A percentile compares a stretch with the other conserved stretches of the same genome.
These are phyloP conservation scores for Osmoderma eremita DNA, from an alignment of 2,888 invertebrate genomes.

Conservation along the genomic window DNA sequence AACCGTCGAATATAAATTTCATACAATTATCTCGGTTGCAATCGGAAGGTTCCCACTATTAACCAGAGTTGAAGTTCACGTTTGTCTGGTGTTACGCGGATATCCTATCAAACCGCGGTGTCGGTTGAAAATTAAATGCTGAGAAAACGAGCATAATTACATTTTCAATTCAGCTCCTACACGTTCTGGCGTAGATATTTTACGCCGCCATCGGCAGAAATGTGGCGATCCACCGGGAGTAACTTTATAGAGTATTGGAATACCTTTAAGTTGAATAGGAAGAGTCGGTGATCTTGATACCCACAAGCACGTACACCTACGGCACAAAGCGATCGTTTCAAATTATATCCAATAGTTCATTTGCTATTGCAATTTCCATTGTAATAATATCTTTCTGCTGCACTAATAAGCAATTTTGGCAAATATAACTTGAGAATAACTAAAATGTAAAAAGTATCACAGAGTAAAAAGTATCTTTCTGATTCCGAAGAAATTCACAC, in stretches of 20 bases:
- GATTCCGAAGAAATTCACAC: too few species aligned
- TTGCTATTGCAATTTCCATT: too few species aligned
- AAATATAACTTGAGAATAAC: too few species aligned
- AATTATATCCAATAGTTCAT: too few species aligned
- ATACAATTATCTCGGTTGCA: constrained; percentile 5
- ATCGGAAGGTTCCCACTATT: not conserved
- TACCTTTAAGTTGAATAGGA: not conserved
- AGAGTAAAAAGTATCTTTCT: too few species aligned
- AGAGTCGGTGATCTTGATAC: not conserved
- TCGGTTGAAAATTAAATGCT: constrained; percentile 14
- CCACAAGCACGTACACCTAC: not conserved
- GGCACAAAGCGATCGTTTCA: constrained; percentile 5
- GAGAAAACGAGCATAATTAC: constrained; percentile 4
- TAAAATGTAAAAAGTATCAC: too few species aligned
- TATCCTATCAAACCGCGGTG: not conserved
- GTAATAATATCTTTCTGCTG: too few species aligned
- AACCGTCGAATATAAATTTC: not conserved
- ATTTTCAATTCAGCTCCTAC: constrained; percentile 15
- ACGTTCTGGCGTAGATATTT: constrained; percentile 5
- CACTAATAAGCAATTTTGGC: too few species aligned
- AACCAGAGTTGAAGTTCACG: not conserved
- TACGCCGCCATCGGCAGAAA: not conserved
- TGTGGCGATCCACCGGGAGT: not conserved
- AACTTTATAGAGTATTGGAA: not conserved
- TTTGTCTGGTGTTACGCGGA: constrained; percentile 2